Base-by-base conservation (phyloP, 2,113 vertebrate species). In the Budorcas taxicolor region DNA sequence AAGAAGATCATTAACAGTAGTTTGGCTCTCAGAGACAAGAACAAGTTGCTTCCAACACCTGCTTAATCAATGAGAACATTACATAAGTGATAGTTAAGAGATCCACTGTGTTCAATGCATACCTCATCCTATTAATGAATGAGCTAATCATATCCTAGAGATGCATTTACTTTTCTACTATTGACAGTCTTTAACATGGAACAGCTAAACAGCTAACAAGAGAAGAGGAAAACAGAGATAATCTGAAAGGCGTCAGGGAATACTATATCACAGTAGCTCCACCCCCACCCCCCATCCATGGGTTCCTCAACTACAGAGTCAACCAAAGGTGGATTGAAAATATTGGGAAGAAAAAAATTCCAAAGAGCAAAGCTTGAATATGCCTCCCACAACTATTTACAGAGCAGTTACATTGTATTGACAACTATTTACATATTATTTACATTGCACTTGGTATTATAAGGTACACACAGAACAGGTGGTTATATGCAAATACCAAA, bases 141-240 rank as follows among this genome's bases (percentile, higher is more conserved):
- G 36, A 93, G 8, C 16, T 93, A 95, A 95, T 47, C 90, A 89
- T 9, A 88, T 62, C 80, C 50, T 60, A 88, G 3, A 81, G 67
- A 90, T 36, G 53, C 29, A 83, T 31, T 67, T 58, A 76, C 40
- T 81, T 85, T 90, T 87, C 16, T 11, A 80, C 21, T 71, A 71
- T 13, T 84, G 36, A 33, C 17, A 90, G 36, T 45, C 91, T 88
- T 85, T 52, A 90, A 92, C 58, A 89, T 55, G 80, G 74, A 71
- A 71, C n/a, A 71, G n/a, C n/a, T 71, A 40, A 62, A 96, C 33
- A 87, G 23, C 55, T 67, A 83, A 80, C 5, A 80, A 91, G 2
- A 97, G 55, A 27, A 94, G 86, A 76, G 36, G 33, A 90, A 97
- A 96, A 96, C n/a, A n/a, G 43, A 94, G 27, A 40, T 45, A 52